A percentile compares a stretch with the other conserved stretches of the same genome.
Conservation (phyloP, 1,140 invertebrate species). For the Trypoxylus dichotomus region DNA sequence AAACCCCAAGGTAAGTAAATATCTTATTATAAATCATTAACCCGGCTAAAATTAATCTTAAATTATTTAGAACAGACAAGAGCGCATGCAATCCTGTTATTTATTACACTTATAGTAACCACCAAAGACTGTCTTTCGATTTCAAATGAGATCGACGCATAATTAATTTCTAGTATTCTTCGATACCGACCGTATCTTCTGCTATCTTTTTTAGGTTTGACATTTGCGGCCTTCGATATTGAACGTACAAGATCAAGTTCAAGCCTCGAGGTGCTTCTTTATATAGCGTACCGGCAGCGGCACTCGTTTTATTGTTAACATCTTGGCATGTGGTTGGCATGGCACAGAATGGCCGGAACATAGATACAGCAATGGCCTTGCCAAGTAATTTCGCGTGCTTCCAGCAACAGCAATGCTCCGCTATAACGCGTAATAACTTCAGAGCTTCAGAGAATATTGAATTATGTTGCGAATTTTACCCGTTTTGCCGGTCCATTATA, state of each 20-base stretch:
- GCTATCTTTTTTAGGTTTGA: neutral
- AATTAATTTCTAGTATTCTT: neutral
- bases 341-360: constrained; percentile 5
- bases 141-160: neutral
- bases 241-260: constrained; percentile 21
- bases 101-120: neutral
- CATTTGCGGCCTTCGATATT: constrained; percentile 1
- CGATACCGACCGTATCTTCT: neutral
- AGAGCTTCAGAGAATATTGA: neutral
- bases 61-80: neutral
- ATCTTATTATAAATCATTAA: neutral
- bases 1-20: neutral
- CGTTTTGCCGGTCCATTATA: constrained; percentile 10
- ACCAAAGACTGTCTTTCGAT: neutral
- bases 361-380: constrained; percentile 12
- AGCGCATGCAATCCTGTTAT: neutral
- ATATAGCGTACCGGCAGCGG: constrained; percentile 9
- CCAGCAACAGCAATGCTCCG: neutral
- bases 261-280: neutral
- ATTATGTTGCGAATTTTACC: constrained; percentile 10
- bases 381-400: neutral
- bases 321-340: constrained; percentile 8
- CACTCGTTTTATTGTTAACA: constrained; percentile 14
- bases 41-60: neutral
- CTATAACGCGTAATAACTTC: constrained; percentile 16